Evolutionary conservation across 2,797 vertebrate species (phyloP).

Genomic region (Amazonetta brasiliensis): DNA sequence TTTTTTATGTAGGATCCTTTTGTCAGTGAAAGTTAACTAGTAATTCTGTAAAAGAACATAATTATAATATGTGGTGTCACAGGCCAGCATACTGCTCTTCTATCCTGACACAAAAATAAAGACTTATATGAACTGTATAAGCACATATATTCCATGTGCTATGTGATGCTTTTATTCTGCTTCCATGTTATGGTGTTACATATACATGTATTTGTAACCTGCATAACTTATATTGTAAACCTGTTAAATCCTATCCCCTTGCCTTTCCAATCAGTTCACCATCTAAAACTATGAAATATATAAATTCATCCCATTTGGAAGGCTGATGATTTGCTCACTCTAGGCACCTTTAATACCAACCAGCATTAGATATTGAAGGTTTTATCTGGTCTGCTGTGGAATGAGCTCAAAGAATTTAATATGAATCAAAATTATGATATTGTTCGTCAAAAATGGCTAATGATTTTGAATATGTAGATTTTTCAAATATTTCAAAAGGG

Average conservation of each 20-base stretch:
- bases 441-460: background rate
- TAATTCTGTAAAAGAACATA: background rate
- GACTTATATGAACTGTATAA: background rate
- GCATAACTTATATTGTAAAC: background rate
- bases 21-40: background rate
- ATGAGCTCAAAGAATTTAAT: background rate
- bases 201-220: background rate
- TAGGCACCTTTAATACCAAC: background rate
- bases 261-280: background rate
- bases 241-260: background rate
- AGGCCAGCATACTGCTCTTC: background rate
- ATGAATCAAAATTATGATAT: background rate
- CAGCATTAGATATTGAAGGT: background rate
- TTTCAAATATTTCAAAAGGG: background rate
- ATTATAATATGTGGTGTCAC: background rate
- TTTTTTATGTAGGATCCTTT: background rate
- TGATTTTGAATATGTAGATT: background rate
- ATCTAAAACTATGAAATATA: background rate
- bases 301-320: rapidly evolving
- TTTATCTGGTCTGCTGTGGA: background rate
- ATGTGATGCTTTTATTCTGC: background rate
- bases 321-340: rapidly evolving
- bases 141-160: background rate
- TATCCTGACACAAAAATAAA: background rate
- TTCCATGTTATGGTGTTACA: background rate